Evolutionary conservation across 2,113 vertebrate genomes (phyloP), one percentile per base, ranked within the genome.

Genomic region (Lepus europaeus): DNA sequence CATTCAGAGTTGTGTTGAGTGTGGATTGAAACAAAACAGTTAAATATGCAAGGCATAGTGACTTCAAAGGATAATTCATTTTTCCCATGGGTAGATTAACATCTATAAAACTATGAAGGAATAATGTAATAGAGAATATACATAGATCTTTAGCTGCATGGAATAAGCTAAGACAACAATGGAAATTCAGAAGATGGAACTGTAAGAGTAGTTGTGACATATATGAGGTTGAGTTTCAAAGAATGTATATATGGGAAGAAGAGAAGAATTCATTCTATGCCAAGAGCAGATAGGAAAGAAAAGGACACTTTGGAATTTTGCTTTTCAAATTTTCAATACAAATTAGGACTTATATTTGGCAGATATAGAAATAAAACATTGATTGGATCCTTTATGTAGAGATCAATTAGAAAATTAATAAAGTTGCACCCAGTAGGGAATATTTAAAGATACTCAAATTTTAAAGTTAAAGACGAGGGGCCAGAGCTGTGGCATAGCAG

Each of bases 391-490:
- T 78, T 33, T 56, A 86, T 14, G 79, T 23, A 89, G 51, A 89
- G 39, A 69, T 77, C 19, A 95, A n/a, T 6, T n/a, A 96, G 29
- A 63, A 39, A 83, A 87, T 78, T 82, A 93, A 16, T 33, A 69
- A 91, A 89, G 17, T 89, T 66, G 36, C 85, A 29, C 2, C 11
- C 33, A 36, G 59, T 11, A 72, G 13, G 63, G 27, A 81, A 29
- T 84, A 73, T 76, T 93, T 87, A 27, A 84, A 89, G 10, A 22
- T 6, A n/a, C 2, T 70, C 22, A 49, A 36, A 72, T 45, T 88
- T 82, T 82, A 81, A 83, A 83, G 25, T 29, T 78, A 94, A 94
- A 86, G 17, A 63, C 20, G 59, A 88, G 45, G 45, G 45, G 45
- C 45, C 45, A 45, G 45, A 45, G 6, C 45, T 45, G 45, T 45